Evolutionary conservation across 2,797 vertebrate species (phyloP).

Genomic region (Euphonia xanthogaster): DNA sequence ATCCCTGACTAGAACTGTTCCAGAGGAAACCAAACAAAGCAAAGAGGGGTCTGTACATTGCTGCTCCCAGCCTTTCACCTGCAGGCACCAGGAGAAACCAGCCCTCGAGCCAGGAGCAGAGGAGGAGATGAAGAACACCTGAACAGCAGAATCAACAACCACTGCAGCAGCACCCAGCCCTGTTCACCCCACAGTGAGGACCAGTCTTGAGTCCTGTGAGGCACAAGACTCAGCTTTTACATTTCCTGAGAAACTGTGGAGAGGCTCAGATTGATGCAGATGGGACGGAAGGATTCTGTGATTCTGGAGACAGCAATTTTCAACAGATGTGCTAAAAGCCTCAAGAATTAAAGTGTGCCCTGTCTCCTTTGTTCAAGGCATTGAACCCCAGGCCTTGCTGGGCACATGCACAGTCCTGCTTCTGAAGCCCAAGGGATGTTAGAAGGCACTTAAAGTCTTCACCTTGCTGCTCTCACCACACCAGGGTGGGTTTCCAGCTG

Average conservation of each 20-base stretch:
- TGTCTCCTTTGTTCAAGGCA: neutral
- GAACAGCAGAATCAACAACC: neutral
- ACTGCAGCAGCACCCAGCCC: neutral
- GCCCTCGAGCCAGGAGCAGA: neutral
- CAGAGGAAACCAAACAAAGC: neutral
- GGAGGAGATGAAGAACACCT: neutral
- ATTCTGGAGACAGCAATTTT: neutral
- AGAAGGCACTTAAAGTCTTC: conserved; percentile 42
- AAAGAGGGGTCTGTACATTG: neutral
- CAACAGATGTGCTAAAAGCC: neutral
- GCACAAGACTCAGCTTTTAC: neutral
- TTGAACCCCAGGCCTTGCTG: neutral
- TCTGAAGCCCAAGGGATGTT: neutral
- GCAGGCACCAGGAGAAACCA: neutral
- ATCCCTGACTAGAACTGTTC: neutral
- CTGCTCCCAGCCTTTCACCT: neutral
- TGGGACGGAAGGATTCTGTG: neutral
- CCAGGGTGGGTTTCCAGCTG: neutral
- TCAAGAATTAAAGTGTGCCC: neutral
- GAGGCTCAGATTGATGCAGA: neutral
- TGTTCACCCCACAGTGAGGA: neutral
- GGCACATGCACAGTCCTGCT: neutral
- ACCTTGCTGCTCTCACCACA: neutral
- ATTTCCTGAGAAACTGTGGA: neutral
- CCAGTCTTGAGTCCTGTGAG: neutral